phyloP scores from a whole-genome alignment of 2,113 vertebrate species.

The Semnopithecus entellus region DNA sequence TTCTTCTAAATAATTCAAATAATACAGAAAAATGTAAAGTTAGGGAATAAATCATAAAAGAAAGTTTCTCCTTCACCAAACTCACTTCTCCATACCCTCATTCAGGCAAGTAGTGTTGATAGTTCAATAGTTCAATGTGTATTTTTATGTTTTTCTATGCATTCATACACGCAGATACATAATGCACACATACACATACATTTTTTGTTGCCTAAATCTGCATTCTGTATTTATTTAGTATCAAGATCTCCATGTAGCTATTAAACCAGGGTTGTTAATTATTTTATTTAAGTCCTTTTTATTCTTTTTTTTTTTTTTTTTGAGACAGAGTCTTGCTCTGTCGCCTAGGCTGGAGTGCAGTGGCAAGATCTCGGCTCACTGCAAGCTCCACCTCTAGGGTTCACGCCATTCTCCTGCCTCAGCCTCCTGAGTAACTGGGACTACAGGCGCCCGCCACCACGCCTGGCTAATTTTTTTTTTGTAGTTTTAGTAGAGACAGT shows the following conservation, averaged over 20 bases:
- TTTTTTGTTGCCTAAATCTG: background rate
- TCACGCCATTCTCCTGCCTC: no score
- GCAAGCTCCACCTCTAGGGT: no score
- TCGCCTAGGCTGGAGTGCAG: no score
- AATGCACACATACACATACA: background rate
- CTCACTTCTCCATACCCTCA: background rate
- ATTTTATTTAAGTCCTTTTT: background rate
- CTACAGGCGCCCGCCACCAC: no score
- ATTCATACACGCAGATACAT: background rate
- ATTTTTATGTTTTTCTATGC: background rate
- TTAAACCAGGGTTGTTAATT: background rate
- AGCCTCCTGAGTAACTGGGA: no score
- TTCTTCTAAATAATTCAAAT: background rate
- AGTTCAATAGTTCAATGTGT: background rate
- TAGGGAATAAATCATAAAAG: background rate
- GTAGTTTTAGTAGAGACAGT: no score
- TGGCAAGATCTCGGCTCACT: no score
- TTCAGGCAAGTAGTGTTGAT: background rate
- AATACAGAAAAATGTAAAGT: background rate
- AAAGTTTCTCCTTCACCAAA: background rate
- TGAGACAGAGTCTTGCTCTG: no score
- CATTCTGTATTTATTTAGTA: background rate
- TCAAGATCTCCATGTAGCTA: background rate
- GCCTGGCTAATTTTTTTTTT: no score
- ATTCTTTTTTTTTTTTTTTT: background rate